A percentile compares a stretch with the other conserved stretches of the same genome.
Conservation (phyloP, 2,113 vertebrate species). For the Ovis canadensis region DNA sequence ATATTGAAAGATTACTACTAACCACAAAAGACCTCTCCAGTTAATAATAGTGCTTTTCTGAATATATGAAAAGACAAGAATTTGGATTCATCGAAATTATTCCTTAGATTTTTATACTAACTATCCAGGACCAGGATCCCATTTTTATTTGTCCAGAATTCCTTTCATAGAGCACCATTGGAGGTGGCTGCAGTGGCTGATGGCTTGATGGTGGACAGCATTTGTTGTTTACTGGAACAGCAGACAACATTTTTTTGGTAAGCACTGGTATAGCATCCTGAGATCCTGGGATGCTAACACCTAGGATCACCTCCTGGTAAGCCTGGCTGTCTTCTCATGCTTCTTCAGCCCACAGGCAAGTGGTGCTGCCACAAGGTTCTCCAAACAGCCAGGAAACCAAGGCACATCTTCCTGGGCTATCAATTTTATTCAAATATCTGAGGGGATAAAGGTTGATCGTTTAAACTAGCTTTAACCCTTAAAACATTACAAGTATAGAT, state of each 20-base stretch:
- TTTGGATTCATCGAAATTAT: neutral
- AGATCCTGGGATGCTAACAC: neutral
- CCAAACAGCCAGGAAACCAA: neutral
- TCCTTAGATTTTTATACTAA: neutral
- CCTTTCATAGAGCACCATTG: fast-evolving
- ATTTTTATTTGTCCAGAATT: neutral
- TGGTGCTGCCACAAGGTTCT: neutral
- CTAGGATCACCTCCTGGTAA: neutral
- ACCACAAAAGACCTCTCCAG: neutral
- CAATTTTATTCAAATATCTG: neutral
- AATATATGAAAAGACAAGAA: neutral
- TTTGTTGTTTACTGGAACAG: neutral
- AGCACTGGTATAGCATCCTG: neutral
- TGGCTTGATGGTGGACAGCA: neutral
- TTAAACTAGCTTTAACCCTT: neutral
- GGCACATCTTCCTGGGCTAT: neutral
- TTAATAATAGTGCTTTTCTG: neutral
- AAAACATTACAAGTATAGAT: neutral
- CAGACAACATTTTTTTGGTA: neutral
- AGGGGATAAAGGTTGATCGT: neutral
- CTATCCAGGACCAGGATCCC: neutral
- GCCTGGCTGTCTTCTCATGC: neutral
- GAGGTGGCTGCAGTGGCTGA: neutral
- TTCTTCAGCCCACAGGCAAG: neutral
- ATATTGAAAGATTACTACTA: neutral